Conservation (phyloP, 2,797 vertebrate genomes). For the Diplodus sargus region DNA sequence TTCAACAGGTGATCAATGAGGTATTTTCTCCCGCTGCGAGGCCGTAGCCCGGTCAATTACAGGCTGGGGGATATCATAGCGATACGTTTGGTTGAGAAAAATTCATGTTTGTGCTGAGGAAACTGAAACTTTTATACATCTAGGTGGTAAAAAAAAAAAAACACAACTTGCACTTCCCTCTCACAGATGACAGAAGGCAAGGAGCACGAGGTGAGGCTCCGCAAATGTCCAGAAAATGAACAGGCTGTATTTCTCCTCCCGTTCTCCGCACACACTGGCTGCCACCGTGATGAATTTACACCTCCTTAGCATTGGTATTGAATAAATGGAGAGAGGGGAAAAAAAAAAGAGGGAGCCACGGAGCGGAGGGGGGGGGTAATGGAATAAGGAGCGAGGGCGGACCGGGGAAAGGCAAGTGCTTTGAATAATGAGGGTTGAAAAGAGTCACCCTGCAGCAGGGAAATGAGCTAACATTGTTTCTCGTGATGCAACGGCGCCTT, state of each 20-base stretch:
- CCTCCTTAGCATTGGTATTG: conserved; percentile 52
- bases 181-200: neutral
- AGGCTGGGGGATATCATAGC: conserved; percentile 5
- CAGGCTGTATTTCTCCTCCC: conserved; percentile 12
- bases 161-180: neutral
- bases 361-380: conserved; percentile 31
- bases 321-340: conserved; percentile 31
- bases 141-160: conserved; percentile 20
- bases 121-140: neutral
- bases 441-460: conserved; percentile 48
- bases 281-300: conserved; percentile 51
- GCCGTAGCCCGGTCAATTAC: conserved; percentile 7
- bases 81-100: neutral
- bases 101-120: conserved; percentile 2
- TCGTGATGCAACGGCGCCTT: conserved; percentile 6
- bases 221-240: conserved; percentile 33
- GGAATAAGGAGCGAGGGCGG: conserved; percentile 46
- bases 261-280: conserved; percentile 40
- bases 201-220: conserved; percentile 19
- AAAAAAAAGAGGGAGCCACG: conserved; percentile 6
- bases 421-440: conserved; percentile 67
- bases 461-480: conserved; percentile 40
- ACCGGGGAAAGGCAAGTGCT: conserved; percentile 44
- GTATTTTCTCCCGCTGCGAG: conserved; percentile 8
- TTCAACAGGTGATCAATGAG: conserved; percentile 52